Evolutionary conservation across 2,888 invertebrate species (phyloP).

Genomic region (Timema podura): DNA sequence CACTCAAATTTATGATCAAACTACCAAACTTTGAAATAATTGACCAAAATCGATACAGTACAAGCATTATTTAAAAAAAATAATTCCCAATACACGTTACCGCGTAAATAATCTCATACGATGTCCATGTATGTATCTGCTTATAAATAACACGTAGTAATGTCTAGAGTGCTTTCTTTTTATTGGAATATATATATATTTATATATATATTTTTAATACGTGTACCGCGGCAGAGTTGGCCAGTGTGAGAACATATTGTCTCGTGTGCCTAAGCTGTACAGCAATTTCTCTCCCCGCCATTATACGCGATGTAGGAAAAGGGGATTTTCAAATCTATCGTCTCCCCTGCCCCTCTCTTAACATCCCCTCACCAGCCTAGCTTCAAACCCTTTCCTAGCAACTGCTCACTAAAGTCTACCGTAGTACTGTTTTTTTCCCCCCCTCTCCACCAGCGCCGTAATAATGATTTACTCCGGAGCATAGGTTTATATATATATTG

Average conservation of each 20-base stretch:
- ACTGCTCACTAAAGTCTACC: no score
- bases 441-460: background rate
- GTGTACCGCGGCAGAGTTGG: background rate
- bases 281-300: background rate
- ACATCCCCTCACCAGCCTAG: no score
- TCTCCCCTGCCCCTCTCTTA: background rate
- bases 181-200: constrained; percentile 8
- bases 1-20: no score
- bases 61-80: no score
- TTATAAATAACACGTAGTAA: background rate
- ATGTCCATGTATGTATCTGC: no score
- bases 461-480: constrained; percentile 13
- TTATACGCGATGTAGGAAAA: constrained; percentile 3
- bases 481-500: constrained; percentile 5
- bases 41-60: no score
- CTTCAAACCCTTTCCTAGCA: no score
- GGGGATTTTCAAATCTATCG: background rate
- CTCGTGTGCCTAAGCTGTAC: constrained; percentile 10
- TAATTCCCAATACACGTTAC: no score
- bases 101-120: no score
- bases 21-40: no score
- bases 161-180: constrained; percentile 14
- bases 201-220: background rate
- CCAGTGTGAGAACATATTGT: constrained; percentile 11
- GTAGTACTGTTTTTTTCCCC: no score